Conservation (phyloP, 2,888 invertebrate genomes). For the Frankliniella intonsa region DNA sequence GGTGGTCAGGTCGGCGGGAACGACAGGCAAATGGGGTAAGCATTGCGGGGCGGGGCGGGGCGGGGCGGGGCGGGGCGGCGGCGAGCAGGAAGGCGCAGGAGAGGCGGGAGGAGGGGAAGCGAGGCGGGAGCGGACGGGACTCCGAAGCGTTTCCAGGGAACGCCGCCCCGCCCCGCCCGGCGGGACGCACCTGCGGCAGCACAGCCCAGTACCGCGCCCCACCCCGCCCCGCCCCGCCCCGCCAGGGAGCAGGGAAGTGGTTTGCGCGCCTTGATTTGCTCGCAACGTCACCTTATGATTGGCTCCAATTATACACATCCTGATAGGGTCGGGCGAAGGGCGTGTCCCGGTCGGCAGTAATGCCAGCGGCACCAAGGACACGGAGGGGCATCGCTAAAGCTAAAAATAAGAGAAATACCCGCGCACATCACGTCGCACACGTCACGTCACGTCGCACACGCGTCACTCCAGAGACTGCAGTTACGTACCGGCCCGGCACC, state of each 20-base stretch:
- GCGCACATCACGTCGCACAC: neutral
- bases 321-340: neutral
- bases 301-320: neutral
- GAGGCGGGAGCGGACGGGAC: too few species aligned
- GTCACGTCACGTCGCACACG: neutral
- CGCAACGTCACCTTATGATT: conserved; percentile 6
- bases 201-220: too few species aligned
- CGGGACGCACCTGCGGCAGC: too few species aligned
- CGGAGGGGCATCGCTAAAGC: too few species aligned
- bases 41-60: too few species aligned
- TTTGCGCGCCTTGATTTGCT: neutral
- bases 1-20: neutral
- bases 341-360: too few species aligned
- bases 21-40: neutral
- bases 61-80: too few species aligned
- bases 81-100: too few species aligned
- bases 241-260: neutral
- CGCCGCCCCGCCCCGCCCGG: too few species aligned
- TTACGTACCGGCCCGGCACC: neutral
- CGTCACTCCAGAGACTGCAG: neutral
- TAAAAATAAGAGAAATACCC: neutral
- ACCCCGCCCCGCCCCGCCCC: neutral
- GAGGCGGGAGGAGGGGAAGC: too few species aligned
- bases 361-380: too few species aligned
- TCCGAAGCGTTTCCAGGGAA: too few species aligned